Percentiles rank a stretch among this genome's conserved stretches.
These are phyloP conservation scores for Lamellibrachia columna DNA, from an alignment of 2,888 invertebrate species.

Conservation along the genomic window DNA sequence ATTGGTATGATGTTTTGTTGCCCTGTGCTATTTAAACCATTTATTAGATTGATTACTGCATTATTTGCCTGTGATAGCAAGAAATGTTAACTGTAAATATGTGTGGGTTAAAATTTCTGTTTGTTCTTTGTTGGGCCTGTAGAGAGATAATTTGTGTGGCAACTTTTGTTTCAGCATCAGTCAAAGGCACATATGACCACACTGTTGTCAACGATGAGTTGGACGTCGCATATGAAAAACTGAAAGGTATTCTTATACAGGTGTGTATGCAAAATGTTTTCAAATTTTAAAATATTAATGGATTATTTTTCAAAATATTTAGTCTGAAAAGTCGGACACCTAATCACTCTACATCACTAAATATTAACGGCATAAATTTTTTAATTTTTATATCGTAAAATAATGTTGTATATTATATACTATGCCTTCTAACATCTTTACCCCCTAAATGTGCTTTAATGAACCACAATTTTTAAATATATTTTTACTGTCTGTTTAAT, in stretches of 20 bases:
- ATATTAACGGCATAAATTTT: not conserved
- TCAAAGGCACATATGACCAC: conserved; percentile 58
- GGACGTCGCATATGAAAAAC: conserved; percentile 56
- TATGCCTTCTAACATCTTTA: too few species aligned
- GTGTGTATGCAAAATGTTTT: conserved; percentile 39
- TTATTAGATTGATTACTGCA: too few species aligned
- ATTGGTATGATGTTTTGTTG: too few species aligned
- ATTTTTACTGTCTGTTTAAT: too few species aligned
- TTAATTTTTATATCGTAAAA: too few species aligned
- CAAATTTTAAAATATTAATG: too few species aligned
- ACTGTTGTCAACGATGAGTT: conserved; percentile 62
- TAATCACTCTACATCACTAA: not conserved
- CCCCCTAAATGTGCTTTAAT: too few species aligned
- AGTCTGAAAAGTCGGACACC: not conserved
- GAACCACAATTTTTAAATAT: too few species aligned
- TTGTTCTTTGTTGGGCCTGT: not conserved
- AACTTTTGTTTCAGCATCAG: conserved; percentile 47
- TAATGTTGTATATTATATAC: too few species aligned
- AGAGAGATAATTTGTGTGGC: not conserved
- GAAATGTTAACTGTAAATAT: not conserved
- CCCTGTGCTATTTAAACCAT: too few species aligned
- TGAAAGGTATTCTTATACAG: conserved; percentile 54
- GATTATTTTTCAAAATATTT: not conserved
- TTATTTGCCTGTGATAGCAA: not conserved
- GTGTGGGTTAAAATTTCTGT: not conserved